phyloP scores from a whole-genome alignment of 2,113 vertebrate species.

The Spizaetus ornatus region DNA sequence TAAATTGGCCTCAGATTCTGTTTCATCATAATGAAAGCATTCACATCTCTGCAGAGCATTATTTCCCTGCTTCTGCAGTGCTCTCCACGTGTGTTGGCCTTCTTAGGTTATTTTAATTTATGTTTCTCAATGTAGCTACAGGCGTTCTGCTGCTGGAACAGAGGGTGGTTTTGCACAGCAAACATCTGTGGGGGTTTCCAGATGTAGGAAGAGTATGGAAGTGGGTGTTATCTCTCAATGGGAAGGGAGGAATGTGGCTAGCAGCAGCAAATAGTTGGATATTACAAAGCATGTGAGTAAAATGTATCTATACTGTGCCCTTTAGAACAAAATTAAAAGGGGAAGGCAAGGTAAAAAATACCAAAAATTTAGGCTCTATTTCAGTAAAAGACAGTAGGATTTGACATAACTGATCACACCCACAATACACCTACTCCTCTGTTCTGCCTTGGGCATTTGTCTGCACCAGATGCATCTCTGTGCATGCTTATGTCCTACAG shows the following conservation, averaged over 20 bases:
- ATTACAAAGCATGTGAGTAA: background rate
- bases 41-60: background rate
- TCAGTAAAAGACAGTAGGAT: background rate
- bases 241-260: slow-evolving; percentile 22
- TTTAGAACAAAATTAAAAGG: background rate
- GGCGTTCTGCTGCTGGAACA: slow-evolving; percentile 1
- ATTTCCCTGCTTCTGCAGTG: background rate
- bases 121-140: background rate
- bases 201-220: slow-evolving; percentile 25
- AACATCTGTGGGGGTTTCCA: slow-evolving; percentile 52
- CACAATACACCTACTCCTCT: background rate
- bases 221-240: slow-evolving; percentile 41
- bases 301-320: background rate
- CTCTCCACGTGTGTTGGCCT: background rate
- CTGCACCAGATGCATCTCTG: background rate
- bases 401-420: background rate
- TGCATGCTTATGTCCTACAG: background rate
- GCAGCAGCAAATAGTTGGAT: slow-evolving; percentile 2
- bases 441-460: background rate
- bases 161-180: background rate
- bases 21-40: slow-evolving; percentile 9
- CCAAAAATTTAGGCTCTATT: background rate
- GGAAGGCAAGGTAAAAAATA: background rate
- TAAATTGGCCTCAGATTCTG: background rate
- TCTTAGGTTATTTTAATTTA: slow-evolving; percentile 25